A percentile compares a stretch with the other conserved stretches of the same genome.
phyloP scores from a whole-genome alignment of 2,113 vertebrate species.

The Micronycteris hirsuta region DNA sequence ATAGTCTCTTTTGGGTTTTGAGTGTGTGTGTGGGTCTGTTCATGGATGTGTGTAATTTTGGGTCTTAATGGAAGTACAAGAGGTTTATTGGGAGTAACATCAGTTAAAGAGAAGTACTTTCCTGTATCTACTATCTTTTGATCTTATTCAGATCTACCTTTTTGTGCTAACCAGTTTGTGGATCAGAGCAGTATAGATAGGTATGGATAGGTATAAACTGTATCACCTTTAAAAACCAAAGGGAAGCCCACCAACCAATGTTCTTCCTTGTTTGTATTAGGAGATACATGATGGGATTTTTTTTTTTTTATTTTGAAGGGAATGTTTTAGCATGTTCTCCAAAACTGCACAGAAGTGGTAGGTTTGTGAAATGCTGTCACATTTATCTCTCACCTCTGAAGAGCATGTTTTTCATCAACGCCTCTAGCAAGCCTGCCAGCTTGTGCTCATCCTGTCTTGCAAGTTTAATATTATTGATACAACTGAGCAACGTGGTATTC shows the following conservation, averaged over 20 bases:
- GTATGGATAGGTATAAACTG: too few relatives aligned
- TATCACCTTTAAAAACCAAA: not conserved
- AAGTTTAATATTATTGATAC: not conserved
- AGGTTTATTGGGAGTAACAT: not conserved
- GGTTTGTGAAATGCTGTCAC: not conserved
- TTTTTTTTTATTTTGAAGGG: not conserved
- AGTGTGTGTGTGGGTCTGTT: not conserved
- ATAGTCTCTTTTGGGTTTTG: not conserved
- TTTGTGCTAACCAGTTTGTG: not conserved
- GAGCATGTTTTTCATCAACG: not conserved
- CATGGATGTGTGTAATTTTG: not conserved
- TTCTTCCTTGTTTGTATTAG: not conserved
- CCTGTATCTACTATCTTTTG: not conserved
- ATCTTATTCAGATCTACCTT: not conserved
- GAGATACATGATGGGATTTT: not conserved
- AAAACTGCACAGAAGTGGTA: not conserved
- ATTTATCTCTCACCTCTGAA: not conserved
- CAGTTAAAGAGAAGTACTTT: not conserved
- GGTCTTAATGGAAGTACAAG: not conserved
- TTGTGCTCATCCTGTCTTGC: not conserved
- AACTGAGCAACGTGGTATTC: not conserved
- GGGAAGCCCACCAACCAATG: not conserved
- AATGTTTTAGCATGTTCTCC: not conserved
- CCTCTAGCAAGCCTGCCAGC: not conserved
- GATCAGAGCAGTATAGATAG: not conserved